Percentiles rank a stretch among this genome's conserved stretches.
phyloP scores from a whole-genome alignment of 2,797 vertebrate genomes.

The Manis pentadactyla region DNA sequence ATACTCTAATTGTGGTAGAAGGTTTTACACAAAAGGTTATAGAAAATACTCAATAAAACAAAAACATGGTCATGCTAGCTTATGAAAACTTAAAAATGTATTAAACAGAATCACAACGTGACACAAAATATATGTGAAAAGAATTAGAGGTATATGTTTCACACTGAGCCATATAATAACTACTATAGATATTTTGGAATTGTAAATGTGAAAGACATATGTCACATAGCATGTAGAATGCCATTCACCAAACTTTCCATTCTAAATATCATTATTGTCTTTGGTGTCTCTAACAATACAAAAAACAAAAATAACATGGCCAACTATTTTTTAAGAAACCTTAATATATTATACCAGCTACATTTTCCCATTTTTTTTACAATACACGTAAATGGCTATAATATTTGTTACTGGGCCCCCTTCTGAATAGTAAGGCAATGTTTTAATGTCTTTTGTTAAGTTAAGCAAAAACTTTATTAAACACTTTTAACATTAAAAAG shows the following conservation, averaged over 20 bases:
- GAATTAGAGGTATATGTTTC: background rate
- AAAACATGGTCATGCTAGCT: background rate
- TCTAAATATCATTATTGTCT: slow-evolving; percentile 19
- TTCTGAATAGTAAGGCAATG: background rate
- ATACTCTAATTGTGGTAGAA: background rate
- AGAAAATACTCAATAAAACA: slow-evolving; percentile 47
- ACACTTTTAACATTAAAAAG: background rate
- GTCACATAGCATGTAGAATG: background rate
- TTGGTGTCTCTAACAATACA: background rate
- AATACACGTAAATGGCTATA: background rate
- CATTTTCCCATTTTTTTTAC: background rate
- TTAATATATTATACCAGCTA: background rate
- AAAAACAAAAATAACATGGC: background rate
- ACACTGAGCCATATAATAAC: background rate
- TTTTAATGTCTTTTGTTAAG: background rate
- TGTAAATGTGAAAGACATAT: slow-evolving; percentile 1
- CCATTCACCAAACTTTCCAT: background rate
- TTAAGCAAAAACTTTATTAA: background rate
- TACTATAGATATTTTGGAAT: slow-evolving; percentile 35
- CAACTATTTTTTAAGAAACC: background rate
- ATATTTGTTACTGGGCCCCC: background rate
- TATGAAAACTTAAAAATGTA: background rate
- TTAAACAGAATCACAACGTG: slow-evolving; percentile 1
- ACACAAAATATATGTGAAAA: slow-evolving; percentile 19
- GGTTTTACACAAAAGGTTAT: background rate